Evolutionary conservation across 2,888 invertebrate genomes (phyloP).

Genomic region (Entomobrya multifasciata): DNA sequence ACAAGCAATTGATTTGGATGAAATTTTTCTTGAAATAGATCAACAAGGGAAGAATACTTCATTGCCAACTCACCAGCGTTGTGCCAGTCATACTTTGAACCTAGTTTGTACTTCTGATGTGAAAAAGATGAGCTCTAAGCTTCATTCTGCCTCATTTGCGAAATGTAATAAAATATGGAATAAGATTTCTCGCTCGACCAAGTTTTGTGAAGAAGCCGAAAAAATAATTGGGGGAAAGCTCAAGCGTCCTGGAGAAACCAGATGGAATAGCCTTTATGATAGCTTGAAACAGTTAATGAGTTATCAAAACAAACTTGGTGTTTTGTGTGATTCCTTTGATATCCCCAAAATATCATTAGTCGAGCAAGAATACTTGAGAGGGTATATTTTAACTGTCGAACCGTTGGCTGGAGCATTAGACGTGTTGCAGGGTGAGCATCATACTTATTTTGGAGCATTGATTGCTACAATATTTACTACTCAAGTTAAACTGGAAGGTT

Average conservation of each 20-base stretch:
- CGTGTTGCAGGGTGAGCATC: background rate
- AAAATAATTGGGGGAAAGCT: background rate
- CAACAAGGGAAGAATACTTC: too few relatives aligned
- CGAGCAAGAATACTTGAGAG: background rate
- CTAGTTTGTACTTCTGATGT: too few relatives aligned
- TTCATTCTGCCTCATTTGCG: too few relatives aligned
- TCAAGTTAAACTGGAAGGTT: too few relatives aligned
- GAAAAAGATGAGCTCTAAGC: too few relatives aligned
- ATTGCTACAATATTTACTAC: too few relatives aligned
- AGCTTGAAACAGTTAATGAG: background rate
- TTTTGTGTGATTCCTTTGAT: background rate
- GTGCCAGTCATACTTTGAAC: constrained; percentile 13
- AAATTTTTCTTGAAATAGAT: too few relatives aligned
- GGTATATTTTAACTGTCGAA: background rate
- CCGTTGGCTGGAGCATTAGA: background rate
- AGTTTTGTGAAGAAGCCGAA: too few relatives aligned
- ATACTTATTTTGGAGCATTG: background rate
- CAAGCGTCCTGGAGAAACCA: background rate
- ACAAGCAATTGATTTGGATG: too few relatives aligned
- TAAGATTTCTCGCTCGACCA: too few relatives aligned
- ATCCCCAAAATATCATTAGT: background rate
- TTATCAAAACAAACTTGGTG: background rate
- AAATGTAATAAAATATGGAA: background rate
- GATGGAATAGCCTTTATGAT: constrained; percentile 18
- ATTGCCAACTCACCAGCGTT: background rate